Evolutionary conservation across 1,140 invertebrate species (phyloP), one percentile per base, ranked within the genome.

Genomic region (Anastatus disparis): DNA sequence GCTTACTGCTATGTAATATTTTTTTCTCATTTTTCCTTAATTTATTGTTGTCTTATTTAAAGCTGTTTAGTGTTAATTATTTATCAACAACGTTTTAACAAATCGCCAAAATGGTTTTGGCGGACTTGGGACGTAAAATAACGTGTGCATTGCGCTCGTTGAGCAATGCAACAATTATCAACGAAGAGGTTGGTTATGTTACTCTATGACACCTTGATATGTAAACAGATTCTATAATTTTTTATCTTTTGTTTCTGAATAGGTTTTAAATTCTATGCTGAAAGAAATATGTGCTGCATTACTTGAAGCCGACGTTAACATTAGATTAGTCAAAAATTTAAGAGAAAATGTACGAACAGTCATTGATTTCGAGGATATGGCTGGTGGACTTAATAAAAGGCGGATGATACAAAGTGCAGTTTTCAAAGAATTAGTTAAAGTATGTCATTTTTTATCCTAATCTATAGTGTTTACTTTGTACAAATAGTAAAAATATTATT

Each of bases 321-420:
- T 99, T 76, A 90, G 92, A 78, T 88, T 99, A 71, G 98, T 99
- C 0, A 99, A 99, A 87, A 92, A 96, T 84, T 88, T 99, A 12
- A 89, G 97, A 74, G 96, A 99, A 89, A 99, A 99, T 97, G 97
- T 99, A n/a, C 91, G 95, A 55, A 90, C 92, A 52, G 96, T 97
- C 67, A 99, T 99, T 86, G 96, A 99, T 87, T 99, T 99, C 88
- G 97, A 99, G 82, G 98, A 99, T 82, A 99, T 99, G 97, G 97
- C 97, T 81, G 97, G 95, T 55, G 98, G 98, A 20, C 90, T 99
- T 26, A 99, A 99, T 84, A 99, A 99, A 81, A 87, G 98, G 27
- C 88, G 97, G 59, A 98, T 99, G 95, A 99, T 99, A 79, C 97
- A 99, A 83, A 97, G 95, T 74, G 97, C 97, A 70, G 98, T 99